Conservation (phyloP, 2,797 vertebrate genomes). For the Peromyscus nudipes region DNA sequence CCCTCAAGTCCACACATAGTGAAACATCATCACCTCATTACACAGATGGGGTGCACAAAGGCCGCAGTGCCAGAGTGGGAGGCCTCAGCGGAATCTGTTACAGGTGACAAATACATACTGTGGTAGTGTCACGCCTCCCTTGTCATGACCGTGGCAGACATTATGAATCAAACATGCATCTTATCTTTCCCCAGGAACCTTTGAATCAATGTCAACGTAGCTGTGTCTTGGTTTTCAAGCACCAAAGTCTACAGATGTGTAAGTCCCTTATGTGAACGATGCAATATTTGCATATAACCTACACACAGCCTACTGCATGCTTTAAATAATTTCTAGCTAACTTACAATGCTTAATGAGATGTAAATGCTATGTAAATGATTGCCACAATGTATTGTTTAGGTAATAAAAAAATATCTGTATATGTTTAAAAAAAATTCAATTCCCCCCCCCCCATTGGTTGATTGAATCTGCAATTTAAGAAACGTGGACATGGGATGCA, state of each 20-base stretch:
- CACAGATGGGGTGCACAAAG: neutral
- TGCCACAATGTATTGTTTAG: neutral
- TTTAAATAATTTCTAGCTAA: neutral
- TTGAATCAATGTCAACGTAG: neutral
- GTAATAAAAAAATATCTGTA: neutral
- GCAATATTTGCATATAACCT: neutral
- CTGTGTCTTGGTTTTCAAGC: neutral
- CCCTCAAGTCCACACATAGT: neutral
- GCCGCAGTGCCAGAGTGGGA: neutral
- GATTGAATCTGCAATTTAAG: neutral
- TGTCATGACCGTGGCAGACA: neutral
- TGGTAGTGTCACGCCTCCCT: rapidly evolving
- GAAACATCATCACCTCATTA: neutral
- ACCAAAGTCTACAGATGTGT: neutral
- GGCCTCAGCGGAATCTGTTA: neutral
- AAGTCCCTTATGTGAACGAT: neutral
- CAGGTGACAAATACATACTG: neutral
- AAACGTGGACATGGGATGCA: no score
- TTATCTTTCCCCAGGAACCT: neutral
- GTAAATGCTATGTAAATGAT: neutral
- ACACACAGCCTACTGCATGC: neutral
- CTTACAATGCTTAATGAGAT: neutral
- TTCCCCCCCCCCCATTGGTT: neutral
- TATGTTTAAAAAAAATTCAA: neutral
- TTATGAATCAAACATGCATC: neutral